Conservation (phyloP, 2,113 vertebrate genomes). For the Callospermophilus lateralis region DNA sequence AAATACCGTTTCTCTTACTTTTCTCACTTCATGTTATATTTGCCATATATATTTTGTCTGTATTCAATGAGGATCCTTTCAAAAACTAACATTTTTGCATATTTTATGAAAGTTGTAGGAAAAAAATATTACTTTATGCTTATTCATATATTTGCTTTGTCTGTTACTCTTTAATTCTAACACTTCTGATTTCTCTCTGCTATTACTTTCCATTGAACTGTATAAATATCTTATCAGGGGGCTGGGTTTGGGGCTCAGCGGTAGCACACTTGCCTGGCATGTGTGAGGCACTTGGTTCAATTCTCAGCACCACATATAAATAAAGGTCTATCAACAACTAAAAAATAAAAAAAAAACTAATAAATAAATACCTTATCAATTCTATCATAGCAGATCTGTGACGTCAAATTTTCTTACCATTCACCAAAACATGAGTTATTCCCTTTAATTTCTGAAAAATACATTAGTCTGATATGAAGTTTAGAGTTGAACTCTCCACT, state of each 20-base stretch:
- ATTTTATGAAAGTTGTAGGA: background rate
- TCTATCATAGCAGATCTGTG: background rate
- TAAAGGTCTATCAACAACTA: no score
- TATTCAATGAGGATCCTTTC: background rate
- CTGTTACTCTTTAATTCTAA: background rate
- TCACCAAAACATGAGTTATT: background rate
- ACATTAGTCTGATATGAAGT: background rate
- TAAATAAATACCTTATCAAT: background rate
- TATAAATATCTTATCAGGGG: background rate
- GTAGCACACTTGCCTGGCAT: no score
- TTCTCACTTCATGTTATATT: background rate
- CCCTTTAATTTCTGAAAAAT: background rate
- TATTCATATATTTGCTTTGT: background rate
- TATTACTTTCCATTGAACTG: background rate
- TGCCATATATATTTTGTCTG: background rate
- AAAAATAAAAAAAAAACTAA: no score
- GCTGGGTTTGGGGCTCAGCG: no score
- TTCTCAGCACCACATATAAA: no score
- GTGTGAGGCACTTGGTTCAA: no score
- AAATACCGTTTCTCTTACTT: background rate
- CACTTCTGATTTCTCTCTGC: background rate
- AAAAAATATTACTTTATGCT: no score
- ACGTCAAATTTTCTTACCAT: background rate
- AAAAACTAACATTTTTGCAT: background rate
- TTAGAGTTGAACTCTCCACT: background rate